Conservation (phyloP, 2,113 vertebrate genomes). For the Damaliscus lunatus region DNA sequence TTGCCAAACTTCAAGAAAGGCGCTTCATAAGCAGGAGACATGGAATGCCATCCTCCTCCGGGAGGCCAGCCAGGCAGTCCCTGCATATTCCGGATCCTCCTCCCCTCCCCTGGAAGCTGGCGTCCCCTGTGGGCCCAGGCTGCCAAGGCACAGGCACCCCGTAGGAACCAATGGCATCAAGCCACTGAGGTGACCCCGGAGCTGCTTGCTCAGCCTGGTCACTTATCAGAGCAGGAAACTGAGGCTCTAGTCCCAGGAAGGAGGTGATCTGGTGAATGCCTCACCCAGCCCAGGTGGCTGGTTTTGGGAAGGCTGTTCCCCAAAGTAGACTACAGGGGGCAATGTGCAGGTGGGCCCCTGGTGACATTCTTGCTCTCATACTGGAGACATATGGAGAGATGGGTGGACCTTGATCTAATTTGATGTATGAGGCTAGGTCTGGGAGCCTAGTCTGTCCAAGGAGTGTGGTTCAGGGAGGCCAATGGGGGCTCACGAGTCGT, state of each 20-base stretch:
- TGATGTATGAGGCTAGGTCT: background rate
- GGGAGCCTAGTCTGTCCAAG: background rate
- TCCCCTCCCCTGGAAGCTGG: background rate
- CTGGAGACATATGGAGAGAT: background rate
- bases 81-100: background rate
- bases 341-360: background rate
- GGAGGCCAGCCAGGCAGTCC: constrained; percentile 40
- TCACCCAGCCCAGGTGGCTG: background rate
- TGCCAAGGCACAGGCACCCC: background rate
- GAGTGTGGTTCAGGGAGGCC: background rate
- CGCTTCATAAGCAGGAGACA: constrained; percentile 75
- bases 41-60: constrained; percentile 15
- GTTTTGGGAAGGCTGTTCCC: background rate
- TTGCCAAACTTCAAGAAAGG: constrained; percentile 77
- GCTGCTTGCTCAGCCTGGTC: background rate
- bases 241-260: background rate
- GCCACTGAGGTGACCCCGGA: background rate
- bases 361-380: background rate
- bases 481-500: background rate
- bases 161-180: background rate
- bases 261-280: background rate
- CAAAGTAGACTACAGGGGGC: background rate
- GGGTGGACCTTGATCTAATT: background rate
- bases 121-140: background rate
- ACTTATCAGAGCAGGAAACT: background rate